A percentile compares a stretch with the other conserved stretches of the same genome.
Evolutionary conservation across 2,888 invertebrate genomes (phyloP).

Genomic region (Agrilus cyanescens): DNA sequence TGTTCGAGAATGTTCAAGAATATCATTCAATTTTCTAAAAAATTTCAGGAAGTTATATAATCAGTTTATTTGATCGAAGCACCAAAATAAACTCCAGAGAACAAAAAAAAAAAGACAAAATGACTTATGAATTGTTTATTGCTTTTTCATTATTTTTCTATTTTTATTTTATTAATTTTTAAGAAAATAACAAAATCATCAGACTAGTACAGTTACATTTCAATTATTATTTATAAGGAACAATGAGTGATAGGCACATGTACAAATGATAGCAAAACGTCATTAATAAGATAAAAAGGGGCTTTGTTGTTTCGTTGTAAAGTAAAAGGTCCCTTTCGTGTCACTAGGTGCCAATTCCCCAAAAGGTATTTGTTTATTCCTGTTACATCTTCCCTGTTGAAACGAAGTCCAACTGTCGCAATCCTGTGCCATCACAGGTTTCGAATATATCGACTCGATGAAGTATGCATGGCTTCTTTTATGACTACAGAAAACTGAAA

Average conservation of each 20-base stretch:
- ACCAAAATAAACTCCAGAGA: too few relatives aligned
- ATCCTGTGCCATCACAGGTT: constrained; percentile 12
- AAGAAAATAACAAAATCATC: background rate
- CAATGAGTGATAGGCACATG: background rate
- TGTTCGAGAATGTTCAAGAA: too few relatives aligned
- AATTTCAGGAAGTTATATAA: too few relatives aligned
- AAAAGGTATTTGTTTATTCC: constrained; percentile 13
- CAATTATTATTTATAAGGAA: background rate
- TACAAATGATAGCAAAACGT: background rate
- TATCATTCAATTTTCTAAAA: too few relatives aligned
- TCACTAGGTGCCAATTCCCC: constrained; percentile 18
- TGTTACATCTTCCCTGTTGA: constrained; percentile 14
- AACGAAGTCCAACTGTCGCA: constrained; percentile 18
- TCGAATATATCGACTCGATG: constrained; percentile 16
- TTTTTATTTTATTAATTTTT: too few relatives aligned
- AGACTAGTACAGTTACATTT: background rate
- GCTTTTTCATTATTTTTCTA: too few relatives aligned
- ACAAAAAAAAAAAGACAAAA: too few relatives aligned
- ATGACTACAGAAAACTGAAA: constrained; percentile 21
- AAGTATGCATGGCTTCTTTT: constrained; percentile 19
- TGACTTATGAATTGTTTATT: too few relatives aligned
- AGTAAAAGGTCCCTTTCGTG: constrained; percentile 18
- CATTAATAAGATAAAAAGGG: constrained; percentile 2
- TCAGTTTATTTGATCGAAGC: too few relatives aligned
- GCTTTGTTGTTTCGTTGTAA: constrained; percentile 12